Percentiles rank a stretch among this genome's conserved stretches.
These are phyloP conservation scores for Gopherus flavomarginatus DNA, from an alignment of 2,113 vertebrate species.

Conservation along the genomic window DNA sequence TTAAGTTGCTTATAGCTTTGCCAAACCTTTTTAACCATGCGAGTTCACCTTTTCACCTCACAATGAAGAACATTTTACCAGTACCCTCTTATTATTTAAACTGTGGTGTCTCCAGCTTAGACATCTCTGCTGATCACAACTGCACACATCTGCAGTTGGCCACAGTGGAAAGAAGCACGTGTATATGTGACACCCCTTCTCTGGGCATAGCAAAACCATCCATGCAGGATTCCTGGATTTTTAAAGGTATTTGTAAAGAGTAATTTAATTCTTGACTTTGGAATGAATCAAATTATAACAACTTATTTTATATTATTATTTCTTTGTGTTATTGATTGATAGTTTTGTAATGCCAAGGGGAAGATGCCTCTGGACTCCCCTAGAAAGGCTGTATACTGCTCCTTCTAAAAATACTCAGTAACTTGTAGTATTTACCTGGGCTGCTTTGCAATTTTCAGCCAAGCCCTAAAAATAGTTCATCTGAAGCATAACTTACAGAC, in stretches of 20 bases:
- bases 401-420: neutral
- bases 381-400: no score
- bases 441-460: neutral
- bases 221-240: neutral
- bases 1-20: neutral
- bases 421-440: fast-evolving
- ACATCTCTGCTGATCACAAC: neutral
- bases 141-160: no score
- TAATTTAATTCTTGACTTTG: neutral
- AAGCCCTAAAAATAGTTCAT: neutral
- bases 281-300: neutral
- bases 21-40: no score
- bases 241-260: neutral
- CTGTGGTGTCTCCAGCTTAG: neutral
- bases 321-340: neutral
- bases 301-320: neutral
- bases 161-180: neutral
- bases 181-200: neutral
- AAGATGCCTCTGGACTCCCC: neutral
- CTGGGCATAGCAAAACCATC: neutral
- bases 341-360: neutral
- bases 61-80: neutral
- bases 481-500: neutral
- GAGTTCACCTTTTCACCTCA: neutral
- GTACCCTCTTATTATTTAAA: neutral